Conservation (phyloP, 2,113 vertebrate species). For the Beaufortia kweichowensis region DNA sequence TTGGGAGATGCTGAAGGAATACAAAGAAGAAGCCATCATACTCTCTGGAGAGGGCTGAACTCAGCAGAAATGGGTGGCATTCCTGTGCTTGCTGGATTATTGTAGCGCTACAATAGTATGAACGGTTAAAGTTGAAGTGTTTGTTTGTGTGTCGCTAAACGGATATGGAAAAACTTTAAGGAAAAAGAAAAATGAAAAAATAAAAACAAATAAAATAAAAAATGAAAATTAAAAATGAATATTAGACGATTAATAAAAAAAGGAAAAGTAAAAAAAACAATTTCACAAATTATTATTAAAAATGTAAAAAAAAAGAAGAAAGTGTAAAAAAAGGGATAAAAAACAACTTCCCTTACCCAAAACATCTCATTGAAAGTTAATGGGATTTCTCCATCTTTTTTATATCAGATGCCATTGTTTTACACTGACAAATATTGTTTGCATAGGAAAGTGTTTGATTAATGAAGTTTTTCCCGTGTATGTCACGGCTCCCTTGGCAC, state of each 20-base stretch:
- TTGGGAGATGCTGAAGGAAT: conserved; percentile 47
- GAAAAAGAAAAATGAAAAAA: background rate
- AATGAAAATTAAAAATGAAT: too few species aligned
- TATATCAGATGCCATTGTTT: conserved; percentile 57
- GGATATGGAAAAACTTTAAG: too few species aligned
- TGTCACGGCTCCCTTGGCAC: conserved; percentile 49
- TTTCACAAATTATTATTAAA: too few species aligned
- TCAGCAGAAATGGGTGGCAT: conserved; percentile 34
- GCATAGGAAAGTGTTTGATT: conserved; percentile 64
- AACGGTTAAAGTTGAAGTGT: conserved; percentile 26
- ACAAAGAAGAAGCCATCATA: conserved; percentile 39
- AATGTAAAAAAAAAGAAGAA: too few species aligned
- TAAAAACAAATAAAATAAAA: background rate
- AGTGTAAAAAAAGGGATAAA: conserved; percentile 8
- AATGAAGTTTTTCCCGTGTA: conserved; percentile 57
- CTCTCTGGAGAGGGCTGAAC: conserved; percentile 37
- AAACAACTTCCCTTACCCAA: conserved; percentile 49
- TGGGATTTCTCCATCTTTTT: conserved; percentile 39
- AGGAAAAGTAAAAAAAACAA: too few species aligned
- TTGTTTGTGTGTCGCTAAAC: background rate
- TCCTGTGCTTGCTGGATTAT: conserved; percentile 51
- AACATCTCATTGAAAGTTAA: conserved; percentile 56
- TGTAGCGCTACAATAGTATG: conserved; percentile 42
- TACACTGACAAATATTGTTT: conserved; percentile 60
- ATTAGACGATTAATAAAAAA: too few species aligned